phyloP scores from a whole-genome alignment of 2,113 vertebrate species.

The Sakesphorus luctuosus region DNA sequence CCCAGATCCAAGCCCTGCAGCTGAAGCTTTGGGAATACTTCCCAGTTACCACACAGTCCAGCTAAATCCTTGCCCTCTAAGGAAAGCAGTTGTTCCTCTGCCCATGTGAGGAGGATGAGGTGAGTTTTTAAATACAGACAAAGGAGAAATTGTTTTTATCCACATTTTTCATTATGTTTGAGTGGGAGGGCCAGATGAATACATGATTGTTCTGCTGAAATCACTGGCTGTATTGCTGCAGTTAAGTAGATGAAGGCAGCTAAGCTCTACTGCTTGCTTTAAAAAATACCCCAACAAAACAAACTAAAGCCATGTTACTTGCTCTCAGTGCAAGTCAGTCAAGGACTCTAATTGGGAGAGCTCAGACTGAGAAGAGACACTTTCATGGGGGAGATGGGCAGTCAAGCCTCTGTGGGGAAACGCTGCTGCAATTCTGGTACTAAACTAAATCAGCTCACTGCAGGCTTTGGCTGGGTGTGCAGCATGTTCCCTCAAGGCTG shows the following conservation, averaged over 20 bases:
- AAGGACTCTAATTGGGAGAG: not conserved
- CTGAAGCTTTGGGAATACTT: not conserved
- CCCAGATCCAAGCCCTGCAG: not conserved
- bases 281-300: not conserved
- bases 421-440: not conserved
- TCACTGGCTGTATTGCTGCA: not conserved
- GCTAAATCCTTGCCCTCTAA: not conserved
- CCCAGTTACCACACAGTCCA: not conserved
- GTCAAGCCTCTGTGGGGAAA: not conserved
- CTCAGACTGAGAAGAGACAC: not conserved
- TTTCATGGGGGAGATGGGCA: rapidly evolving
- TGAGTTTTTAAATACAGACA: conserved; percentile 15
- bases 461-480: not conserved
- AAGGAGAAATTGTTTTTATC: conserved; percentile 39
- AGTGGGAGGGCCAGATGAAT: conserved; percentile 37
- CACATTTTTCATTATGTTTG: not conserved
- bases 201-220: not conserved
- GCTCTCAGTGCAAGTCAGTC: not conserved
- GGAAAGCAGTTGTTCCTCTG: not conserved
- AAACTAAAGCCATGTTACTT: not conserved
- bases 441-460: rapidly evolving
- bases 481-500: rapidly evolving
- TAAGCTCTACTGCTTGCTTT: not conserved
- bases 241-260: not conserved
- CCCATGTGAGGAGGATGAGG: not conserved